Percentiles rank a stretch among this genome's conserved stretches.
These are phyloP conservation scores for Drosophila neutralis DNA, from an alignment of 2,888 invertebrate genomes.

Conservation along the genomic window DNA sequence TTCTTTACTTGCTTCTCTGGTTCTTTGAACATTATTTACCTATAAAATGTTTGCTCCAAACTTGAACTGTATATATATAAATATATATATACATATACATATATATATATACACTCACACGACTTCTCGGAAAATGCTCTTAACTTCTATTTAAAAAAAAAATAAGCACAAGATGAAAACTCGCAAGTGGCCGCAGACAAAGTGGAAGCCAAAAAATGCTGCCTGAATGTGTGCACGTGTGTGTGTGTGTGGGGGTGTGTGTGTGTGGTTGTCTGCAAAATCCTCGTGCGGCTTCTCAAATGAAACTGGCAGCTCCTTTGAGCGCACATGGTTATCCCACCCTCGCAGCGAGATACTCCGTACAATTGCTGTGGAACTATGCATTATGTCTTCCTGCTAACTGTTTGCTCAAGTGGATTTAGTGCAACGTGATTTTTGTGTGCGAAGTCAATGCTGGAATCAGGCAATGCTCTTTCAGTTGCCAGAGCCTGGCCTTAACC, in stretches of 20 bases:
- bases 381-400: constrained; percentile 17
- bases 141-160: constrained; percentile 55
- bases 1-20: not conserved
- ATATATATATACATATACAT: not conserved
- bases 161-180: constrained; percentile 2
- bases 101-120: not conserved
- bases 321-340: constrained; percentile 53
- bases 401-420: constrained; percentile 62
- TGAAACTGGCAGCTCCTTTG: constrained; percentile 66
- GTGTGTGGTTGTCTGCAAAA: constrained; percentile 32
- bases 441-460: constrained; percentile 71
- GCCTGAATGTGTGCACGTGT: not conserved
- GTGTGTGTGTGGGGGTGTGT: constrained; percentile 7
- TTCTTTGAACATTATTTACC: constrained; percentile 60
- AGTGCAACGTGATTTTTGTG: constrained; percentile 74
- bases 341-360: constrained; percentile 9
- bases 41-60: constrained; percentile 47
- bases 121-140: constrained; percentile 44
- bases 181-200: constrained; percentile 20
- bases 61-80: constrained; percentile 23
- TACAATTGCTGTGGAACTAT: constrained; percentile 8
- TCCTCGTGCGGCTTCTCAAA: constrained; percentile 52
- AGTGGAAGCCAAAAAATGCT: constrained; percentile 3
- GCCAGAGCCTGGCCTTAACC: constrained; percentile 36
- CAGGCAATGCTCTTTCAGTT: constrained; percentile 65